Percentiles rank a stretch among this genome's conserved stretches.
phyloP scores from a whole-genome alignment of 2,888 invertebrate species.

The Pseudococcus longispinus region DNA sequence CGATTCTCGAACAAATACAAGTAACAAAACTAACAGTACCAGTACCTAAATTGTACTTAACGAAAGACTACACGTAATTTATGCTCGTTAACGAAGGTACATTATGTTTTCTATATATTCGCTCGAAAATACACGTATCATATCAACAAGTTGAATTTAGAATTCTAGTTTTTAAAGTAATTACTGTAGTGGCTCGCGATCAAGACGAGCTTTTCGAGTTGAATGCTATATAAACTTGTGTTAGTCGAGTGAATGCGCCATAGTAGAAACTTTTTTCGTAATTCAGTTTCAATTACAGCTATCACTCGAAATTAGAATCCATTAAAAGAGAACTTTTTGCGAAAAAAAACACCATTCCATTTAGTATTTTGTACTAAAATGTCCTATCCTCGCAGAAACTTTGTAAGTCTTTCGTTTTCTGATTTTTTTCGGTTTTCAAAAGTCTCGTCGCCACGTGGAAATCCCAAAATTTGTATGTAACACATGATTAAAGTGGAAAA shows the following conservation, averaged over 20 bases:
- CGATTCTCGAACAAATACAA: not conserved
- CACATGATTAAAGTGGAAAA: not conserved
- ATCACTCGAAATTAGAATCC: not conserved
- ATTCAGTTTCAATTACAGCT: not conserved
- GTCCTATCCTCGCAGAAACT: not conserved
- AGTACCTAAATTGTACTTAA: not conserved
- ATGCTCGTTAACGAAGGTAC: not conserved
- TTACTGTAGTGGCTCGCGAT: not conserved
- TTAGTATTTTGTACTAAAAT: not conserved
- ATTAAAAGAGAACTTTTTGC: not conserved
- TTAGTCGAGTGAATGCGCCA: not conserved
- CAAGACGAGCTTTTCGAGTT: not conserved
- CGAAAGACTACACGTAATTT: not conserved
- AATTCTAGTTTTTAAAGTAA: not conserved
- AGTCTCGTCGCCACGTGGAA: not conserved
- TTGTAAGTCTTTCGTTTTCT: not conserved
- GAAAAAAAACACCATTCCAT: not conserved
- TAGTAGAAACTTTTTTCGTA: not conserved
- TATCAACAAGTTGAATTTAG: not conserved
- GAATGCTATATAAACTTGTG: not conserved
- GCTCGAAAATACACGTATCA: not conserved
- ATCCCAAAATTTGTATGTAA: not conserved
- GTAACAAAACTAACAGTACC: not conserved
- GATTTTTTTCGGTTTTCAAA: not conserved
- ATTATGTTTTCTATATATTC: not conserved